These are phyloP conservation scores for Ennomos fuscantarius DNA, from an alignment of 2,888 invertebrate genomes.

Conservation along the genomic window DNA sequence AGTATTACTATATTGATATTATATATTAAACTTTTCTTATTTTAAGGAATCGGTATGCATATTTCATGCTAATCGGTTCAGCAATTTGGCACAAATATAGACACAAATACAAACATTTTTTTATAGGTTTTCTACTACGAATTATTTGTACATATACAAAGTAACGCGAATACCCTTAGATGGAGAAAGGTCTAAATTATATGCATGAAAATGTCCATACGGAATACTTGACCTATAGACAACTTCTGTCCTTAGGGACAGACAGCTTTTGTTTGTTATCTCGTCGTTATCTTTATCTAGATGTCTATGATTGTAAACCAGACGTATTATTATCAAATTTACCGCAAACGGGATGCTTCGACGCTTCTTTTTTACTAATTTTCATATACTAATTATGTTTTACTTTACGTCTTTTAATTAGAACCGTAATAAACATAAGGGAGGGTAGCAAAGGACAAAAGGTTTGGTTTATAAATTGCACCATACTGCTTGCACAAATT, in stretches of 20 bases:
- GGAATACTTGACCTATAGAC: conserved; percentile 2
- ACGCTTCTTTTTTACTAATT: too few species aligned
- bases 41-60: too few species aligned
- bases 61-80: too few species aligned
- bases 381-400: conserved; percentile 3
- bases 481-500: background rate
- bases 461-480: conserved; percentile 2
- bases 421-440: conserved; percentile 6
- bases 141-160: too few species aligned
- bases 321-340: conserved; percentile 4
- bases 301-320: background rate
- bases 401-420: conserved; percentile 18
- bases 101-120: too few species aligned
- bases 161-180: too few species aligned
- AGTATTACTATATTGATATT: too few species aligned
- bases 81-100: too few species aligned
- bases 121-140: too few species aligned
- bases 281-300: background rate
- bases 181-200: background rate
- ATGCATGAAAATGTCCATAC: background rate
- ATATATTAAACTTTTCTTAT: too few species aligned
- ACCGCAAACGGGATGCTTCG: background rate
- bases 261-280: conserved; percentile 7
- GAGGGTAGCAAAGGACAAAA: conserved; percentile 5
- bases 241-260: background rate